Evolutionary conservation across 2,888 invertebrate genomes (phyloP).

Genomic region (Exephanes ischioxanthus): DNA sequence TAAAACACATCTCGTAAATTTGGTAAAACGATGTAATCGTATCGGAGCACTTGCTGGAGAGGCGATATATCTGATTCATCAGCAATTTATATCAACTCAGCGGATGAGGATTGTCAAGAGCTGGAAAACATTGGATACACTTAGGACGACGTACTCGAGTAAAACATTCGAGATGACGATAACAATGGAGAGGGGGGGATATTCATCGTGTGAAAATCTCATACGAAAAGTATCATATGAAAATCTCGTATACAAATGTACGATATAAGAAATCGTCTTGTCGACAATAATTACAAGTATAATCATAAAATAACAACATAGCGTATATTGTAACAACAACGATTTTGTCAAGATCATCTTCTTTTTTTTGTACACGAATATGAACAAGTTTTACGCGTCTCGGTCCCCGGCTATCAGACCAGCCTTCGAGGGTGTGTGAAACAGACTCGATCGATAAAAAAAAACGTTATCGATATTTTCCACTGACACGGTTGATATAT

Average conservation of each 20-base stretch:
- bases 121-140: constrained; percentile 12
- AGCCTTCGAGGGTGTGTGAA: neutral
- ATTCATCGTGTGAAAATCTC: neutral
- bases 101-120: constrained; percentile 29
- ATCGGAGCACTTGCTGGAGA: constrained; percentile 1
- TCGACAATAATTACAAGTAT: constrained; percentile 28
- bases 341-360: constrained; percentile 16
- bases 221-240: neutral
- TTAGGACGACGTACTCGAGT: neutral
- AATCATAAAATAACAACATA: constrained; percentile 42
- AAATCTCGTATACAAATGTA: constrained; percentile 32
- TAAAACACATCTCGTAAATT: constrained; percentile 36
- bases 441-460: neutral
- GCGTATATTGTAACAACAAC: constrained; percentile 40
- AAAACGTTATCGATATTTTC: neutral
- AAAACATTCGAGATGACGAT: neutral
- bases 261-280: constrained; percentile 15
- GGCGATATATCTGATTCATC: neutral
- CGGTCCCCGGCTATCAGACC: constrained; percentile 6
- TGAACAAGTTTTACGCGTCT: constrained; percentile 38
- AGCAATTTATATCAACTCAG: neutral
- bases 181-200: neutral
- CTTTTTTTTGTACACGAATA: constrained; percentile 41
- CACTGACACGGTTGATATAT: neutral
- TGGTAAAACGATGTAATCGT: constrained; percentile 23